Evolutionary conservation across 2,888 invertebrate genomes (phyloP), one percentile per base, ranked within the genome.

Genomic region (Phrixothrix hirtus): DNA sequence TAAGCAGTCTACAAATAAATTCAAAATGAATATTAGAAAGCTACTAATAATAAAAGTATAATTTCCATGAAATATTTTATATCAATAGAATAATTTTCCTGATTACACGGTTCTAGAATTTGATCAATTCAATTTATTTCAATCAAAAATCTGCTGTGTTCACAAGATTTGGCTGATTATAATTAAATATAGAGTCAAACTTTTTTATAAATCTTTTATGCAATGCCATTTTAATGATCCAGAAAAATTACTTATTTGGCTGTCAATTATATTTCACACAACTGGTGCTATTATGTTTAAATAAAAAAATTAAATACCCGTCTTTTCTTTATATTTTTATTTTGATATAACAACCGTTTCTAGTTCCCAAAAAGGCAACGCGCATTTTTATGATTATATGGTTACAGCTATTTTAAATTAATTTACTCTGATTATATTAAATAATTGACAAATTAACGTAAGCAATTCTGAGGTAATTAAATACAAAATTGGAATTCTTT

Each of bases 181-280:
- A 21, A 21, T 21, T 21, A 21, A 21, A 21, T 21, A 7, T 21
- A 21, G 21, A 21, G 3, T n/a, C n/a, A n/a, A n/a, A n/a, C n/a
- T n/a, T n/a, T n/a, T n/a, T n/a, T n/a, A n/a, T 21, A 7, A 5
- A 7, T 21, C 7, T 21, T 21, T 21, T 21, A 21, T 7, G 7
- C 7, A 21, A 3, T 21, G 21, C 7, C 3, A 25, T 38, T 38
- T 12, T 38, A 38, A 38, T 38, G 38, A 38, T 38, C 38, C 14
- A 38, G 25, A 38, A 25, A 38, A 38, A 25, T 26, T 38, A 9
- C 27, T 38, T 26, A 26, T 38, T 25, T 26, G 3, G 4, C 26
- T 26, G 38, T 38, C 26, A 38, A 26, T 38, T 38, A 38, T n/a
- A 26, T 13, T 12, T 38, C 38, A 21, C 26, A 11, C 38, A 38